Conservation (phyloP, 35 echinoderm and acorn worm species). For the Apostichopus californicus region DNA sequence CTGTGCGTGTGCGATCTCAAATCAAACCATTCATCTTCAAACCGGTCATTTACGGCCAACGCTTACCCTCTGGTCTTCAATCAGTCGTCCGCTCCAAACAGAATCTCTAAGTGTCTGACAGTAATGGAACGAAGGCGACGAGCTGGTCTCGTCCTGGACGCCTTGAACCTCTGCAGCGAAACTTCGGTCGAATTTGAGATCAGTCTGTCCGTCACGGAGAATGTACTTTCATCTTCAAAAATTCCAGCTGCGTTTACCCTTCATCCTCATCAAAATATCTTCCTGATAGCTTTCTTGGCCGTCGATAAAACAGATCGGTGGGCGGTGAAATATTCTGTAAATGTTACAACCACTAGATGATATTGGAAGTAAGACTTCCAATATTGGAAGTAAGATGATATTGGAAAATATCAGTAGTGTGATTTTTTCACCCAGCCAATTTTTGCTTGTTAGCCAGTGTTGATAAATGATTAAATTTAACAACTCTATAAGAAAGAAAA, state of each 20-base stretch:
- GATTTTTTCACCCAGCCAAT: too few relatives aligned
- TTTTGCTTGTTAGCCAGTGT: too few relatives aligned
- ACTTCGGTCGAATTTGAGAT: background rate
- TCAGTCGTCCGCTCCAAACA: background rate
- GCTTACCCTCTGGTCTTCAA: slow-evolving; percentile 24
- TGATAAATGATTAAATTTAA: too few relatives aligned
- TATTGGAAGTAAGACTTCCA: background rate
- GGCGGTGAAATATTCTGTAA: background rate
- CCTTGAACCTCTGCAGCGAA: background rate
- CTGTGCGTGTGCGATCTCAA: slow-evolving; percentile 4
- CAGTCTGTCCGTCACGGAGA: background rate
- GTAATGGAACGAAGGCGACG: background rate
- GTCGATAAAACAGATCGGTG: slow-evolving; percentile 11
- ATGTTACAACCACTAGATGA: background rate
- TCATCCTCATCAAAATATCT: slow-evolving; percentile 17
- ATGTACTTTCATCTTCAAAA: slow-evolving; percentile 3
- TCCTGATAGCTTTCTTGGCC: background rate
- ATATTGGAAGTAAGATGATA: too few relatives aligned
- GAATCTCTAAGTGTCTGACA: background rate
- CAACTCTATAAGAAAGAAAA: too few relatives aligned
- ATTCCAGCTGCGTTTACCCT: background rate
- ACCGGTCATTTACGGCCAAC: background rate
- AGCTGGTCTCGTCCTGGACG: background rate
- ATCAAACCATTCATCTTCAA: background rate
- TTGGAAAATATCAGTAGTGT: too few relatives aligned